Evolutionary conservation across 2,113 vertebrate genomes (phyloP).

Genomic region (Rhinogobius similis): DNA sequence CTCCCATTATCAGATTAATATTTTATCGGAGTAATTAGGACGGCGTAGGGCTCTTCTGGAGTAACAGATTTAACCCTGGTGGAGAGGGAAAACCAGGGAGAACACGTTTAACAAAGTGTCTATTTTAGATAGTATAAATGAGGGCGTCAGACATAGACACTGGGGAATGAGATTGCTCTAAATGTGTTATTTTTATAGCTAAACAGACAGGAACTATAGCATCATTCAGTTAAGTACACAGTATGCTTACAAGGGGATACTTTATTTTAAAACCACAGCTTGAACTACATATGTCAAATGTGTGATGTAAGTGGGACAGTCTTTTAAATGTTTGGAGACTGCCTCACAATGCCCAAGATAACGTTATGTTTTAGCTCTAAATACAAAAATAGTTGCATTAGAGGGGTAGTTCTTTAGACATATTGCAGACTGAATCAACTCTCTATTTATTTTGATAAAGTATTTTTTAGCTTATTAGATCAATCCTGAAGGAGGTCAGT

Average conservation of each 20-base stretch:
- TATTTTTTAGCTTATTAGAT: too few relatives aligned
- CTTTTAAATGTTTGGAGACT: background rate
- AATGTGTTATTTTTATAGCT: background rate
- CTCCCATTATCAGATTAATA: conserved; percentile 58
- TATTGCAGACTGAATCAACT: too few relatives aligned
- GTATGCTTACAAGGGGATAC: background rate
- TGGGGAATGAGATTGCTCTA: background rate
- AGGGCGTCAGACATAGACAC: background rate
- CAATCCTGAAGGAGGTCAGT: too few relatives aligned
- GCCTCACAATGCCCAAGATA: background rate
- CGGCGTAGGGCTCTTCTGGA: conserved; percentile 10
- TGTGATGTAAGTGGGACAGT: background rate
- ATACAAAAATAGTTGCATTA: too few relatives aligned
- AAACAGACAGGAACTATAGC: background rate
- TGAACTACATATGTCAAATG: background rate
- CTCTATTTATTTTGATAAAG: too few relatives aligned
- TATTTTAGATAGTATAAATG: conserved; percentile 1
- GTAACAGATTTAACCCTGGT: conserved; percentile 8
- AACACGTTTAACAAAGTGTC: conserved; percentile 1
- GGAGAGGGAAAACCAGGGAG: conserved; percentile 10
- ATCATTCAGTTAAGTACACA: background rate
- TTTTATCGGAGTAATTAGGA: conserved; percentile 56
- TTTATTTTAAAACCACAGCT: background rate
- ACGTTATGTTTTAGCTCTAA: background rate
- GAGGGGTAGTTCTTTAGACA: too few relatives aligned